phyloP scores from a whole-genome alignment of 2,113 vertebrate genomes.

The Thryonomys swinderianus region DNA sequence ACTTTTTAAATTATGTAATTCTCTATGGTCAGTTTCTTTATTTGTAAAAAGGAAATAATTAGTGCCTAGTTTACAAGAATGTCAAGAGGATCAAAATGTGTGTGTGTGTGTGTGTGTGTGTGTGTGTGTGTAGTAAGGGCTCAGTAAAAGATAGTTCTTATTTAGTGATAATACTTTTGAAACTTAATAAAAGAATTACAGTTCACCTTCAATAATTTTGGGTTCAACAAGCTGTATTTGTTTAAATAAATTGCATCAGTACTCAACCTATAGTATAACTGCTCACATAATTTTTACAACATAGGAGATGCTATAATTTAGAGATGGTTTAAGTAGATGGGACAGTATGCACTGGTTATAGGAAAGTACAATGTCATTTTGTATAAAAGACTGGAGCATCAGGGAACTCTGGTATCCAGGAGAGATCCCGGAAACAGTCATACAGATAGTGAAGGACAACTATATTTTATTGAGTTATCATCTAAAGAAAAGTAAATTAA shows the following conservation, averaged over 20 bases:
- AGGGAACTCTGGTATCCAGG: neutral
- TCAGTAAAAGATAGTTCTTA: neutral
- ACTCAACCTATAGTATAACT: neutral
- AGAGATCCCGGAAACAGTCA: neutral
- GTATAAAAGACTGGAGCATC: neutral
- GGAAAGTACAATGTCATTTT: neutral
- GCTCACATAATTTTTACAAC: neutral
- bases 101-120: neutral
- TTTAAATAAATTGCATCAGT: neutral
- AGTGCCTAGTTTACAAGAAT: neutral
- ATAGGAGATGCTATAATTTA: neutral
- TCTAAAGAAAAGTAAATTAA: neutral
- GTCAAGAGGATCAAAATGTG: neutral
- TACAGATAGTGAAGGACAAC: neutral
- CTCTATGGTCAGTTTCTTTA: neutral
- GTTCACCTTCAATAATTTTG: neutral
- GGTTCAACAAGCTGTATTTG: neutral
- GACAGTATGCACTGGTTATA: neutral
- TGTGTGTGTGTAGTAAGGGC: neutral
- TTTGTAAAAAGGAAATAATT: neutral
- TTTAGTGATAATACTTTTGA: neutral
- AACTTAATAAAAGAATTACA: neutral
- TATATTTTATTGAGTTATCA: neutral
- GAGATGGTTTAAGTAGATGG: neutral
- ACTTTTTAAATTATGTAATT: neutral